Conservation (phyloP, 37 sponge, comb jelly and placozoan species). For the Dysidea cf. avara region DNA sequence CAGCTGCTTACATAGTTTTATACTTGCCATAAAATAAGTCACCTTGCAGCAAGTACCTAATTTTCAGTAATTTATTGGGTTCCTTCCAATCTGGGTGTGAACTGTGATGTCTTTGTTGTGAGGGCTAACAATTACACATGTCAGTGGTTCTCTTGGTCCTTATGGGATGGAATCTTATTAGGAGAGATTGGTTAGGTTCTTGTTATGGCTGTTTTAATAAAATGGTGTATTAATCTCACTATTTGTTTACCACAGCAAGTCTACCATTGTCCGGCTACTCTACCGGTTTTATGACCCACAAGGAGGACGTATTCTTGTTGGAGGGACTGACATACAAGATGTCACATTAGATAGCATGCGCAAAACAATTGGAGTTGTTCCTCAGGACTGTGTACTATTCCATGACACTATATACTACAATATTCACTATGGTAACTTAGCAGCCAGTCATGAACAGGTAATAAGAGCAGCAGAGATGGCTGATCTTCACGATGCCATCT, state of each 20-base stretch:
- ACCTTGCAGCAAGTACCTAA: too few species aligned
- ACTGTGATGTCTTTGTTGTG: too few species aligned
- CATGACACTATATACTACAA: constrained; percentile 90
- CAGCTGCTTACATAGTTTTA: too few species aligned
- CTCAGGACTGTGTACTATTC: constrained; percentile 96
- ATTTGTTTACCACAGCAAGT: constrained; percentile 65
- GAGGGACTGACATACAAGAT: constrained; percentile 68
- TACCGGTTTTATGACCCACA: constrained; percentile 94
- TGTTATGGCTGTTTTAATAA: too few species aligned
- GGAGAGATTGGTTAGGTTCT: too few species aligned
- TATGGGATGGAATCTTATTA: too few species aligned
- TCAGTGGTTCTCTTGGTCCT: too few species aligned
- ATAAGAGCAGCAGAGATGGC: constrained; percentile 70
- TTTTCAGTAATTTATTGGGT: too few species aligned
- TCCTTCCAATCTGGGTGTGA: too few species aligned
- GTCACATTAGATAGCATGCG: constrained; percentile 79
- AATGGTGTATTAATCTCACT: too few species aligned
- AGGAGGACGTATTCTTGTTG: constrained; percentile 67
- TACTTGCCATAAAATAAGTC: too few species aligned
- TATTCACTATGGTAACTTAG: constrained; percentile 77
- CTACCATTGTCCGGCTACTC: constrained; percentile 89
- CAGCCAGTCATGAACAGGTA: constrained; percentile 77
- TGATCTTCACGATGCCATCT: constrained; percentile 69
- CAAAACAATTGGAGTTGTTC: constrained; percentile 77
- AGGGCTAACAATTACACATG: too few species aligned